Base-by-base conservation (phyloP, 92 coral and sea anemone species). In the Metridium senile region DNA sequence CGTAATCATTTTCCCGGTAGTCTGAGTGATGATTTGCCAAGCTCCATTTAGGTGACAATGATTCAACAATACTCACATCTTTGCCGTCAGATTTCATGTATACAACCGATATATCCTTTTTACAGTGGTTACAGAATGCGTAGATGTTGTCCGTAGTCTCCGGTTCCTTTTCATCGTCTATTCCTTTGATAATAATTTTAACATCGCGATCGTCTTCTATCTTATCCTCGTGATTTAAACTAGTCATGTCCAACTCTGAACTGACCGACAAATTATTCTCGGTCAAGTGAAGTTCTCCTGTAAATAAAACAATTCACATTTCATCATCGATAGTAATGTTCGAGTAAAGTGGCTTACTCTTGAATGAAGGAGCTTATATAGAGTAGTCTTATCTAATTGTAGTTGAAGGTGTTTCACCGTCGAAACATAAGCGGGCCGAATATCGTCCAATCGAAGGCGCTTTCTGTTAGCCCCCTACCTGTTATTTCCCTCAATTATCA, bases 121-220 rank as follows among this genome's bases (percentile, higher is more conserved):
- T 92, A 70, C 97, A 92, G 68, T 92, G 97, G 70, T 86, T 90
- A 71, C 97, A 92, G 43, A 88, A 92, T 26, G 97, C 97, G 66
- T 92, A 87, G 47, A 92, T 72, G 30, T 71, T 81, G 54, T 81
- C 78, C 2, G 89, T 75, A 1, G 86, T 84, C 10, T 80, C 79
- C n/a, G 69, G 58, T 10, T 82, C 51, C 64, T 85, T 74, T 57
- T 85, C 82, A 57, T 92, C n/a, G n/a, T n/a, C 93, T 20, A 78
- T 73, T 19, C 97, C 93, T 39, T 86, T 89, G 83, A 92, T 86
- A 9, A 92, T 61, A 43, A 92, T 83, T 62, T 83, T 88, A 0
- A 92, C 93, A 67, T 92, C 97, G 31, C 91, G 91, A 64, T 85
- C 77, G 47, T 83, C 93, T 26, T 88, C 93, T 13, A 56, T 72